Percentiles rank a stretch among this genome's conserved stretches.
phyloP scores from a whole-genome alignment of 1,140 invertebrate species.

The Medauroidea extradentata region DNA sequence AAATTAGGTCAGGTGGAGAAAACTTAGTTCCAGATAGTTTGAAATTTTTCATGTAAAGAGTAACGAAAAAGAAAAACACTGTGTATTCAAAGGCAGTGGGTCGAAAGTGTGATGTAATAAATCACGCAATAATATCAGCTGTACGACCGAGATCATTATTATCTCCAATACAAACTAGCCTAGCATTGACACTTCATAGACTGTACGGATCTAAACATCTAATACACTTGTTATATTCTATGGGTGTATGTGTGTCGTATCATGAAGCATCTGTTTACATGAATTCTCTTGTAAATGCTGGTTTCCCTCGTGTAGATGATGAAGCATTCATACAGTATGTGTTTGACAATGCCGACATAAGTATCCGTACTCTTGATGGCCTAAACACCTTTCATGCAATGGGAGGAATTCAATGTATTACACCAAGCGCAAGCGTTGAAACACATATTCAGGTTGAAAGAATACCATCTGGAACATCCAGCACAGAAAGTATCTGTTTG shows the following conservation, averaged over 20 bases:
- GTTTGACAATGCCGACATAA: constrained; percentile 33
- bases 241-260: constrained; percentile 7
- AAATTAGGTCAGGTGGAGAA: no score
- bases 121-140: constrained; percentile 5
- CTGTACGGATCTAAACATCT: constrained; percentile 1
- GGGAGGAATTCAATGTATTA: constrained; percentile 26
- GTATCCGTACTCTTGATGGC: constrained; percentile 28
- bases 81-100: no score
- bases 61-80: no score
- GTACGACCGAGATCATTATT: constrained; percentile 8
- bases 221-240: neutral
- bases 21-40: no score
- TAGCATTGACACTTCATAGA: constrained; percentile 1
- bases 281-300: neutral
- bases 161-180: neutral
- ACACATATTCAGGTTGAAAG: neutral
- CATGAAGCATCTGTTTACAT: neutral
- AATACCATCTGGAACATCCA: neutral
- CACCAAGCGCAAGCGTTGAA: constrained; percentile 5
- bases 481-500: neutral
- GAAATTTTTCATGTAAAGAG: no score
- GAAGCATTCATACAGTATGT: constrained; percentile 24
- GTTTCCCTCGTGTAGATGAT: neutral
- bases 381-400: constrained; percentile 31
- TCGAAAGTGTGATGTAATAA: neutral